Evolutionary conservation across 2,888 invertebrate genomes (phyloP), one percentile per base, ranked within the genome.

Genomic region (Drosophila lutescens): DNA sequence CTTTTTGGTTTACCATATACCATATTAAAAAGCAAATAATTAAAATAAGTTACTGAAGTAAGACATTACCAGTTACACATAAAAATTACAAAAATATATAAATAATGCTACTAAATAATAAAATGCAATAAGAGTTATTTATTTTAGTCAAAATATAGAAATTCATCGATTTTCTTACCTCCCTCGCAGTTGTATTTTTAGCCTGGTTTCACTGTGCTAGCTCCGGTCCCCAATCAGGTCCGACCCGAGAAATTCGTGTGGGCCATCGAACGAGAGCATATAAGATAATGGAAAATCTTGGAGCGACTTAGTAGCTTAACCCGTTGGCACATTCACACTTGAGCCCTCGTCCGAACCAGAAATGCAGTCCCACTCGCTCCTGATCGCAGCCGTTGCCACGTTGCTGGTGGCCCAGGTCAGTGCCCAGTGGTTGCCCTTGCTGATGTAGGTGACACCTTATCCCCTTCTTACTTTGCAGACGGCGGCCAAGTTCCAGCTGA

Each of bases 361-460:
- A 68, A 90, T 90, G 91, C 90, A 90, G 72, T 58, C 79, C 49
- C 85, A 82, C 73, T 67, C 80, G 61, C 66, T 79, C 43, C 54
- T 90, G 47, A 67, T 79, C 63, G 32, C 70, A 49, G 80, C 72
- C 55, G 54, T 85, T 15, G 70, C 63, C 55, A 77, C 32, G 62
- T 59, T 34, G 57, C 51, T 57, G 23, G 76, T 88, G 53, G 66
- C 65, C 38, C 78, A 90, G 89, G 90, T 90, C 82, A 82, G 74
- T 78, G 32, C 50, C 44, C 47, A 50, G 26, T 49, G 62, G 51
- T 23, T 77, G 41, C 55, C 20, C 61, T 67, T 49, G 63, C 63
- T 55, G 36, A 43, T 47, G 54, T 40, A 46, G 32, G n/a, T 17
- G 43, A 57, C 49, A 46, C 49, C 65, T 46, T 50, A 65, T 20